These are phyloP conservation scores for Blomia tropicalis DNA, from an alignment of 2,888 invertebrate genomes.

Conservation along the genomic window DNA sequence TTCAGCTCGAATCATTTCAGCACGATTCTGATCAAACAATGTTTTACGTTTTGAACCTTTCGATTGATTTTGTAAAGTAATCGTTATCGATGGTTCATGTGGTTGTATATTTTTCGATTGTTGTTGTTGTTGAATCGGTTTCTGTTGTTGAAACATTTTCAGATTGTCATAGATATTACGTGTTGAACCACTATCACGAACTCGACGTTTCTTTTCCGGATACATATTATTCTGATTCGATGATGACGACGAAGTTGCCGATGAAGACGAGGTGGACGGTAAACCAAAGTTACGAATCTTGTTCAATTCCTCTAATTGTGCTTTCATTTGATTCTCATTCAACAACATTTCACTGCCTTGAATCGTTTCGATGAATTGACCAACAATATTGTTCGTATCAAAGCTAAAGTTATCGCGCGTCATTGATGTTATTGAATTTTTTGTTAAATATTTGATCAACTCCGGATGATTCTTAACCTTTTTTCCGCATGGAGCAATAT, in stretches of 20 bases:
- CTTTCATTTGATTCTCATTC: slow-evolving; percentile 63
- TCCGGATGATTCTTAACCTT: slow-evolving; percentile 48
- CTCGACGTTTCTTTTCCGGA: slow-evolving; percentile 6
- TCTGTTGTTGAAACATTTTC: not conserved
- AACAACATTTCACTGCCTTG: slow-evolving; percentile 45
- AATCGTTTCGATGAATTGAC: slow-evolving; percentile 67
- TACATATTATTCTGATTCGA: not conserved
- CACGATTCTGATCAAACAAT: not conserved
- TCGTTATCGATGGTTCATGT: slow-evolving; percentile 6
- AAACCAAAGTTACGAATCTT: slow-evolving; percentile 17
- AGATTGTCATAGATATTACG: slow-evolving; percentile 8
- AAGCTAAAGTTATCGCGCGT: slow-evolving; percentile 79
- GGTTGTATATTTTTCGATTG: not conserved
- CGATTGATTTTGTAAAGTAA: not conserved
- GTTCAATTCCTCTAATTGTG: slow-evolving; percentile 44
- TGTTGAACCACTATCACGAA: slow-evolving; percentile 13
- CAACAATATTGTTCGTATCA: slow-evolving; percentile 69
- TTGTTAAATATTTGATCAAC: slow-evolving; percentile 53
- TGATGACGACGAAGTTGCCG: not conserved
- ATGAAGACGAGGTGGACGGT: not conserved
- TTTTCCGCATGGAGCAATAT: slow-evolving; percentile 53
- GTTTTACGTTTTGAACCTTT: slow-evolving; percentile 10
- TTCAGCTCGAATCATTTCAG: not conserved
- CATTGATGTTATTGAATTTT: slow-evolving; percentile 48
- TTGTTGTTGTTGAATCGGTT: not conserved